Percentiles rank a stretch among this genome's conserved stretches.
phyloP scores from a whole-genome alignment of 2,888 invertebrate species.

The Flabesymbios commensalis region DNA sequence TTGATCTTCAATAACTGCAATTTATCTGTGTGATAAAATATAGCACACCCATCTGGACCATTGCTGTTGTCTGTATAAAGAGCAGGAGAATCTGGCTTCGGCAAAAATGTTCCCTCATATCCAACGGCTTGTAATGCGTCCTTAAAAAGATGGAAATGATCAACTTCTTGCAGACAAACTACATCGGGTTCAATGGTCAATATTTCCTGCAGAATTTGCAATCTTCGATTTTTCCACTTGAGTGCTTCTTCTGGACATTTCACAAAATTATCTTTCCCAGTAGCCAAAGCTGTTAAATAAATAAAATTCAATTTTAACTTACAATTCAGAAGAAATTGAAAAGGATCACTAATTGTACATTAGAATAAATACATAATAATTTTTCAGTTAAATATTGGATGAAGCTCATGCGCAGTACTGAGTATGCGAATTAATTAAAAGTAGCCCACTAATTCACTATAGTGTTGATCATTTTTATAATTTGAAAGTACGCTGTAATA shows the following conservation, averaged over 20 bases:
- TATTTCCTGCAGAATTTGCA: conserved; percentile 74
- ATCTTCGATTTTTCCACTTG: conserved; percentile 72
- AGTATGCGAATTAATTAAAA: too few relatives aligned
- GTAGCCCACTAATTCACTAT: too few relatives aligned
- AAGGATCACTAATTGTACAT: too few relatives aligned
- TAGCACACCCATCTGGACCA: conserved; percentile 79
- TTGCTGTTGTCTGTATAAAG: conserved; percentile 73
- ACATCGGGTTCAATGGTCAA: conserved; percentile 72
- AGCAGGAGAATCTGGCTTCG: conserved; percentile 79
- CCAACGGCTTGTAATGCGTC: conserved; percentile 10
- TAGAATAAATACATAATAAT: too few relatives aligned
- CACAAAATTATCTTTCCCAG: conserved; percentile 74
- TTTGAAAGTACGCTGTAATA: too few relatives aligned
- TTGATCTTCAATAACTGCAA: conserved; percentile 65
- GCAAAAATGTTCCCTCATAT: conserved; percentile 69
- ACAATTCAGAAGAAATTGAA: too few relatives aligned
- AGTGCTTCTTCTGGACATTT: conserved; percentile 73
- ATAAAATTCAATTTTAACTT: too few relatives aligned
- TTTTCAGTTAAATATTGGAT: too few relatives aligned
- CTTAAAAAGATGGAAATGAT: conserved; percentile 72
- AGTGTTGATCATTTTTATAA: too few relatives aligned
- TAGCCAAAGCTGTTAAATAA: conserved; percentile 69
- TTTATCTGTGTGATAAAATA: conserved; percentile 72
- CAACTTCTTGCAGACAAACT: conserved; percentile 77
- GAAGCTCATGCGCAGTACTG: too few relatives aligned